Evolutionary conservation across 2,797 vertebrate species (phyloP).

Genomic region (Urocyon cinereoargenteus): DNA sequence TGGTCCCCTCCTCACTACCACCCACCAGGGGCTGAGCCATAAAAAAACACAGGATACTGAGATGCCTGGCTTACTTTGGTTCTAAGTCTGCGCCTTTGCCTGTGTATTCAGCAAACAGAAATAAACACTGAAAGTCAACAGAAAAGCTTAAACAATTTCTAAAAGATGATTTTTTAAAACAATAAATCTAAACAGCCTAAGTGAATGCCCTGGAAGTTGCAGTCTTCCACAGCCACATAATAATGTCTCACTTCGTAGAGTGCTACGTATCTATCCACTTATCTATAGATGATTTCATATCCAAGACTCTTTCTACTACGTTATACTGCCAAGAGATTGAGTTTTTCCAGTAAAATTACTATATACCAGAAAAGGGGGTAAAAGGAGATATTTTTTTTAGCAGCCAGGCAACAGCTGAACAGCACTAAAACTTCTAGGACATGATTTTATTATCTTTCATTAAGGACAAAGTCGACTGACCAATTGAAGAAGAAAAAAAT

Average conservation of each 20-base stretch:
- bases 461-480: conserved; percentile 63
- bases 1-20: conserved; percentile 81
- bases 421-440: conserved; percentile 65
- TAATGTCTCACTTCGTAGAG: not conserved
- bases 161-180: conserved; percentile 16
- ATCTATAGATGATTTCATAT: conserved; percentile 18
- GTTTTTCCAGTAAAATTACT: conserved; percentile 58
- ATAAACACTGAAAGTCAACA: not conserved
- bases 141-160: not conserved
- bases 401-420: conserved; percentile 67
- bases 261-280: not conserved
- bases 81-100: conserved; percentile 42
- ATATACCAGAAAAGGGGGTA: conserved; percentile 18
- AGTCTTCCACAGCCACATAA: conserved; percentile 18
- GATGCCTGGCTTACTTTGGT: conserved; percentile 16
- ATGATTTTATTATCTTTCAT: conserved; percentile 70
- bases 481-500: not conserved
- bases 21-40: conserved; percentile 75
- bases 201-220: not conserved
- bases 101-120: conserved; percentile 3
- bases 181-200: conserved; percentile 23
- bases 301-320: not conserved
- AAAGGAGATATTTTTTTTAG: conserved; percentile 67
- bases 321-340: not conserved
- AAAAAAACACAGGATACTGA: conserved; percentile 57